Conservation (phyloP, 2,797 vertebrate genomes). For the Enteromius unitaeniatus region DNA sequence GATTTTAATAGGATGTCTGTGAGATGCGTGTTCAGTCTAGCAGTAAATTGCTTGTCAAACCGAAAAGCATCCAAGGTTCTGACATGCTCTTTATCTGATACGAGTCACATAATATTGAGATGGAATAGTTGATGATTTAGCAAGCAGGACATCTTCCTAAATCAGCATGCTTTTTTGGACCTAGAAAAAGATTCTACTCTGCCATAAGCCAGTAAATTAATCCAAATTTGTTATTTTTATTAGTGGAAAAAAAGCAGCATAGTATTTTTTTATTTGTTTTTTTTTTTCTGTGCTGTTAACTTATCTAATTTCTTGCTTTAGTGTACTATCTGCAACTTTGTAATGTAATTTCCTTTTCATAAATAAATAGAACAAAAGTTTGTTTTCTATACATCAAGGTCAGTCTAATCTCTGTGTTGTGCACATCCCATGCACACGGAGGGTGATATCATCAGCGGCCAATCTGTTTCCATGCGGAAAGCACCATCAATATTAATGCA, state of each 20-base stretch:
- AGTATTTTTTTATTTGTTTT: not conserved
- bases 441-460: constrained; percentile 33
- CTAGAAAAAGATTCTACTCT: not conserved
- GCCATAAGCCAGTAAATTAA: not conserved
- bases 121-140: not conserved
- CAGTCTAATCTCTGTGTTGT: constrained; percentile 18
- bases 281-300: not conserved
- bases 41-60: constrained; percentile 23
- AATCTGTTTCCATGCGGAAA: constrained; percentile 22
- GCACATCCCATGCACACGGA: not conserved
- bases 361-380: not conserved
- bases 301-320: not conserved
- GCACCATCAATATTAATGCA: constrained; percentile 39
- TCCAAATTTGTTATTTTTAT: too few relatives aligned
- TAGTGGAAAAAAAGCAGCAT: not conserved
- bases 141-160: not conserved
- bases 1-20: not conserved
- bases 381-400: constrained; percentile 10
- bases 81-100: constrained; percentile 8
- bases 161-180: not conserved
- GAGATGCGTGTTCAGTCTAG: constrained; percentile 18
- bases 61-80: not conserved
- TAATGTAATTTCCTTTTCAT: not conserved
- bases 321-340: not conserved
- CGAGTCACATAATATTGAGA: not conserved